Evolutionary conservation across 1,140 invertebrate genomes (phyloP), one percentile per base, ranked within the genome.

Genomic region (Dendroctonus ponderosae): DNA sequence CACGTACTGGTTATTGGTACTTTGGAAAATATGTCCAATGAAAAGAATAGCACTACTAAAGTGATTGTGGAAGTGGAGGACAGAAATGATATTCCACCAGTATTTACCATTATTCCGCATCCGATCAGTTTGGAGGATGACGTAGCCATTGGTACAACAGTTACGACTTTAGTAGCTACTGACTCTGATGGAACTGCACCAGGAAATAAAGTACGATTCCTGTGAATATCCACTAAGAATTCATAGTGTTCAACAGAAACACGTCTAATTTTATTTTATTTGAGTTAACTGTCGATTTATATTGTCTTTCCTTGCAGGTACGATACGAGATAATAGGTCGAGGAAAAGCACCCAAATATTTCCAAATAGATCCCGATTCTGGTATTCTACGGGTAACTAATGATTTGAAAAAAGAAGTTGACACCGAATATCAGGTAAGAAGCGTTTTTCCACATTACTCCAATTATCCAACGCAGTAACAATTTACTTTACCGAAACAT

Each of bases 61-160:
- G 86, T 94, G 1, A 82, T 89, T 57, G 83, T 93, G 38, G 83
- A 89, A 66, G 92, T 95, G 37, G 85, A 91, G 82, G 90, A 92
- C 77, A 85, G 89, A 64, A 92, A 93, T 77, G 91, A 93, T 77
- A 88, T 92, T 68, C 86, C 91, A 0, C 95, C 95, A 7, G 85
- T 91, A 12, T 97, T 96, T 75, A 89, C 89, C 3, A 86, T 87
- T 0, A 85, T 91, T 6, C 86, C 91, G 0, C 85, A 88, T 53
- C 91, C 93, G 0, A 87, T 94, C 7, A 90, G 90, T 0, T 79
- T 96, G 6, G 91, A 92, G 65, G 92, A 94, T 73, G 89, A 92
- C 49, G 86, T 89, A 0, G 82, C 88, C 0, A 90, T 94, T 66
- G 93, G 93, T 38, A 89, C 87, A 5, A 83, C 87, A 7, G 88